Evolutionary conservation across 64 coral and sea anemone species (phyloP).

Genomic region (Porites australiensis): DNA sequence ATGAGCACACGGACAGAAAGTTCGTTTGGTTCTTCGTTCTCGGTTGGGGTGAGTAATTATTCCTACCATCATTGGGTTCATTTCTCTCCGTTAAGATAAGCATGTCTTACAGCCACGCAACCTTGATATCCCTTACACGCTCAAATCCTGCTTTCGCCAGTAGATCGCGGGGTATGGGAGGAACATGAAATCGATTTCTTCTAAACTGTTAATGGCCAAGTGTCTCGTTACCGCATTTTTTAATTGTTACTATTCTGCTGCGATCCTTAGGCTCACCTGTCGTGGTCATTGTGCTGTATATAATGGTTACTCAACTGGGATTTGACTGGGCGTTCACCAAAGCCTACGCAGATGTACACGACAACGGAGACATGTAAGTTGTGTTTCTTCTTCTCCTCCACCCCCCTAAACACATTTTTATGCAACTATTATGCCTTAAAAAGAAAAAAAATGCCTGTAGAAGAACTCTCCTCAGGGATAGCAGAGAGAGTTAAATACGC

Average conservation of each 20-base stretch:
- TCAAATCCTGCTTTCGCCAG: no score
- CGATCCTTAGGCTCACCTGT: constrained; percentile 81
- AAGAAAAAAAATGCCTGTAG: no score
- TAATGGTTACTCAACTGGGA: constrained; percentile 86
- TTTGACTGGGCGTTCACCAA: constrained; percentile 79
- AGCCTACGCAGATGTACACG: constrained; percentile 95
- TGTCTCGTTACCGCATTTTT: not conserved
- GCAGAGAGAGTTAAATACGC: no score
- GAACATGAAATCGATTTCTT: no score
- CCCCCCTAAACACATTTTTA: no score
- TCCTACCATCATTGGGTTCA: not conserved
- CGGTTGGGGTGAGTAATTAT: constrained; percentile 88
- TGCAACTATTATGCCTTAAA: no score
- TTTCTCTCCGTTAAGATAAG: no score
- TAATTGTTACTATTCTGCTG: not conserved
- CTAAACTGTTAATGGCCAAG: no score
- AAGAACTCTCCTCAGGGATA: no score
- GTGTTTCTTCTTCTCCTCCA: not conserved
- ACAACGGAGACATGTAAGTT: constrained; percentile 98
- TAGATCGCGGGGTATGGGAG: no score
- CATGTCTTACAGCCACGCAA: no score
- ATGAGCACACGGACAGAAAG: constrained; percentile 95
- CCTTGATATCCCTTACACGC: no score
- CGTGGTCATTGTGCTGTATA: constrained; percentile 87
- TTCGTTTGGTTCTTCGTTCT: constrained; percentile 93